phyloP scores from a whole-genome alignment of 2,113 vertebrate genomes.

The Pycnonotus jocosus region DNA sequence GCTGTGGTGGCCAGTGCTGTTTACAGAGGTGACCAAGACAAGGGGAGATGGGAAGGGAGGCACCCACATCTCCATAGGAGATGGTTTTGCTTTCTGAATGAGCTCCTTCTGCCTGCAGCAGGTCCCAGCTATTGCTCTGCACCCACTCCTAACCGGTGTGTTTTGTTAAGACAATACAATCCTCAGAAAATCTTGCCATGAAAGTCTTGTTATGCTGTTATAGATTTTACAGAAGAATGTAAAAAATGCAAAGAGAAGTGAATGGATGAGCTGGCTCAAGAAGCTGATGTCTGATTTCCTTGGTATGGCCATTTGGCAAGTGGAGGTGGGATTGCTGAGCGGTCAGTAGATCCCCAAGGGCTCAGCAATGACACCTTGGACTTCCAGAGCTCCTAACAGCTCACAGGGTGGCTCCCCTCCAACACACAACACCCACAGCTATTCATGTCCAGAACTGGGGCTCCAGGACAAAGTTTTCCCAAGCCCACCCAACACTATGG shows the following conservation, averaged over 20 bases:
- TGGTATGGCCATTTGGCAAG: background rate
- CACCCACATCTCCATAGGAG: background rate
- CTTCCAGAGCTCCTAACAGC: background rate
- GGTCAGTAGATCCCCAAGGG: background rate
- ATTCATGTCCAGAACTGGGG: background rate
- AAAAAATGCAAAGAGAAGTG: background rate
- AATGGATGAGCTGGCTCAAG: background rate
- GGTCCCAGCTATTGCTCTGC: background rate
- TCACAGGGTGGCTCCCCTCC: background rate
- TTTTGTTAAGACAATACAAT: background rate
- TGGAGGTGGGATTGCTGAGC: fast-evolving
- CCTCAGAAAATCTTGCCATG: background rate
- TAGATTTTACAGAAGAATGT: background rate
- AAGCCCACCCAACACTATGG: background rate
- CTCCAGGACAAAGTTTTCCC: background rate
- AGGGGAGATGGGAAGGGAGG: background rate
- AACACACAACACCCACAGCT: background rate
- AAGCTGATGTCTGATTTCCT: background rate
- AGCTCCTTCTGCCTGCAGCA: background rate
- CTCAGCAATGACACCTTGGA: background rate
- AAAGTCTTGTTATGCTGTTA: background rate
- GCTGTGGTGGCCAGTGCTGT: background rate
- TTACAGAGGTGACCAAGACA: fast-evolving
- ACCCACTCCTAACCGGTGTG: background rate
- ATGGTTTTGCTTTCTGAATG: background rate